Evolutionary conservation across 2,113 vertebrate species (phyloP).

Genomic region (Scytalopus superciliaris): DNA sequence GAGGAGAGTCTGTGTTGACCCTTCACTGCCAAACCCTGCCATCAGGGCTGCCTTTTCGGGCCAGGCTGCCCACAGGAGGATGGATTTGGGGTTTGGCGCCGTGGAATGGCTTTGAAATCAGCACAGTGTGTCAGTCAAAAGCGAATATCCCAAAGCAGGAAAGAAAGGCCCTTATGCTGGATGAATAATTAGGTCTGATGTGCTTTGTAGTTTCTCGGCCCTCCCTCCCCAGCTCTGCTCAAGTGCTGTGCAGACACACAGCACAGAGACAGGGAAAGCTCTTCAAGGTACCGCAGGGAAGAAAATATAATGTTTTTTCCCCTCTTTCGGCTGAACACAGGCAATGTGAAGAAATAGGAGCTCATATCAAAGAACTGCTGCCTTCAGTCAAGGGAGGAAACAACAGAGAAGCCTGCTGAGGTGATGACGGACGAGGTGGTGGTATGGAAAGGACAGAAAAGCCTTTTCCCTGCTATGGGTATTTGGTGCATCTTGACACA

Average conservation of each 20-base stretch:
- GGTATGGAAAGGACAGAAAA: background rate
- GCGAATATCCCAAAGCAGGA: background rate
- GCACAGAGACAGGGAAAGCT: background rate
- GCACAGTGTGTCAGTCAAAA: background rate
- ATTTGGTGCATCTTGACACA: background rate
- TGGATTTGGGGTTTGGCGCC: background rate
- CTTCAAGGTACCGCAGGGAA: slow-evolving; percentile 13
- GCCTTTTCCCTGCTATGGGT: background rate
- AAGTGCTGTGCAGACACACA: background rate
- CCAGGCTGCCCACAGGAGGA: background rate
- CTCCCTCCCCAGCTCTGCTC: background rate
- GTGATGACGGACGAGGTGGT: fast-evolving
- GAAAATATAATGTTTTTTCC: background rate
- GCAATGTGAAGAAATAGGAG: background rate
- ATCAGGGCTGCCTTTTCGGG: background rate
- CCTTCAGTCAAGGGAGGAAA: background rate
- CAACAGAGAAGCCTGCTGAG: background rate
- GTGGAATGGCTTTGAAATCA: background rate
- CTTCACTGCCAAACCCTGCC: background rate
- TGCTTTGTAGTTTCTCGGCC: slow-evolving; percentile 20
- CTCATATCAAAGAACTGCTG: background rate
- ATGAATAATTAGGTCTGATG: slow-evolving; percentile 38
- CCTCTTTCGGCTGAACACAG: background rate
- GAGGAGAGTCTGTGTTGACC: background rate
- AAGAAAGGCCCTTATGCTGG: slow-evolving; percentile 1